A percentile compares a stretch with the other conserved stretches of the same genome.
Conservation (phyloP, 2,888 invertebrate genomes). For the Psylliodes chrysocephalus region DNA sequence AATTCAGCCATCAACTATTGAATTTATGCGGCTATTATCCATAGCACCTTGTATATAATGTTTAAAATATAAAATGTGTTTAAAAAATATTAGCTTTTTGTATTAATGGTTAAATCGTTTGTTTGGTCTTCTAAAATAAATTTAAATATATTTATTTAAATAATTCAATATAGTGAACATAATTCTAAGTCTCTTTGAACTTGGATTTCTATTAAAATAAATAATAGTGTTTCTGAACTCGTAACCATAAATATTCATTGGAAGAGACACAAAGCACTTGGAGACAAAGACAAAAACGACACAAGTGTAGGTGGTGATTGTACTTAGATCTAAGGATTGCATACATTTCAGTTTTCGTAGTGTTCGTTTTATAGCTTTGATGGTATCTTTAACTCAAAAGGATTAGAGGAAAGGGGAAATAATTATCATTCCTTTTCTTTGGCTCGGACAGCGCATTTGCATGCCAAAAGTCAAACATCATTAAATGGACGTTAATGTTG, state of each 20-base stretch:
- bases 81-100: no score
- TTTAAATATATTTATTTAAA: no score
- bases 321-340: not conserved
- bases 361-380: not conserved
- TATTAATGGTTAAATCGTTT: no score
- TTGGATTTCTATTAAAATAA: no score
- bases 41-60: no score
- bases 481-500: slow-evolving; percentile 2
- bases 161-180: no score
- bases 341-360: not conserved
- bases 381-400: not conserved
- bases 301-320: not conserved
- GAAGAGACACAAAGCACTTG: not conserved
- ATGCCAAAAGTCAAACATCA: slow-evolving; percentile 16
- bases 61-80: no score
- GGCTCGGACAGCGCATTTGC: slow-evolving; percentile 33
- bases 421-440: slow-evolving; percentile 4
- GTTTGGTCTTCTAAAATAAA: no score
- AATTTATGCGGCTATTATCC: no score
- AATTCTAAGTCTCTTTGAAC: no score
- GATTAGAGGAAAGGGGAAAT: not conserved
- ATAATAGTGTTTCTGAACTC: no score
- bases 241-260: not conserved
- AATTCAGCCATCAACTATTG: no score
- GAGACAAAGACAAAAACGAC: not conserved